A percentile compares a stretch with the other conserved stretches of the same genome.
Conservation (phyloP, 2,888 invertebrate species). For the Oithona nana region DNA sequence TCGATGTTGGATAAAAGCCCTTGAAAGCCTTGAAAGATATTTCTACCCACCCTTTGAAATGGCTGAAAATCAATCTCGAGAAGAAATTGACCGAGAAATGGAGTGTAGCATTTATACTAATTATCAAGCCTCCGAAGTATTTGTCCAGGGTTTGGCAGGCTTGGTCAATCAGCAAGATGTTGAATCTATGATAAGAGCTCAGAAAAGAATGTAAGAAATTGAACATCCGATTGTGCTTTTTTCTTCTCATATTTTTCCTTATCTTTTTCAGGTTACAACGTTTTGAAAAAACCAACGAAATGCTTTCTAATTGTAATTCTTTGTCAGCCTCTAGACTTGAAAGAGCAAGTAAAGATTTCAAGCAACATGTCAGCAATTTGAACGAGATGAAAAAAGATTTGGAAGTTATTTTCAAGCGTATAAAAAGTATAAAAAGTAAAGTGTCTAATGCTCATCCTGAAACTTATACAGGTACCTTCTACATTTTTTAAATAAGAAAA, state of each 20-base stretch:
- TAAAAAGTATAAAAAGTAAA: conserved; percentile 61
- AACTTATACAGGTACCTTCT: conserved; percentile 22
- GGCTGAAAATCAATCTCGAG: too few species aligned
- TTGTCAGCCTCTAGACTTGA: conserved; percentile 72
- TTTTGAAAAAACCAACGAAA: conserved; percentile 97
- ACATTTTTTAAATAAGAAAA: neutral
- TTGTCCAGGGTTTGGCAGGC: conserved; percentile 75
- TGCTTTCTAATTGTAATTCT: conserved; percentile 89
- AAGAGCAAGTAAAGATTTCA: conserved; percentile 67
- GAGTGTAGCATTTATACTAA: conserved; percentile 43
- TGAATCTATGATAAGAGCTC: conserved; percentile 67
- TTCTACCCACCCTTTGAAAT: too few species aligned
- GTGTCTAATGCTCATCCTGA: conserved; percentile 33
- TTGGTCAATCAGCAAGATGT: conserved; percentile 80
- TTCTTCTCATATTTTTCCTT: neutral
- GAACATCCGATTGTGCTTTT: neutral
- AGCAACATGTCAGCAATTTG: conserved; percentile 65
- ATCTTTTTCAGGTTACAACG: conserved; percentile 54
- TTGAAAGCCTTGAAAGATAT: too few species aligned
- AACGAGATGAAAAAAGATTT: conserved; percentile 83
- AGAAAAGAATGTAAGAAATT: conserved; percentile 64
- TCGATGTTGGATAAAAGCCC: too few species aligned
- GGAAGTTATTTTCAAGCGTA: conserved; percentile 80
- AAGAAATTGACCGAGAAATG: neutral
- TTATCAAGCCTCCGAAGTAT: conserved; percentile 72